Evolutionary conservation across 2,113 vertebrate species (phyloP).

Genomic region (Dipodomys ordii): DNA sequence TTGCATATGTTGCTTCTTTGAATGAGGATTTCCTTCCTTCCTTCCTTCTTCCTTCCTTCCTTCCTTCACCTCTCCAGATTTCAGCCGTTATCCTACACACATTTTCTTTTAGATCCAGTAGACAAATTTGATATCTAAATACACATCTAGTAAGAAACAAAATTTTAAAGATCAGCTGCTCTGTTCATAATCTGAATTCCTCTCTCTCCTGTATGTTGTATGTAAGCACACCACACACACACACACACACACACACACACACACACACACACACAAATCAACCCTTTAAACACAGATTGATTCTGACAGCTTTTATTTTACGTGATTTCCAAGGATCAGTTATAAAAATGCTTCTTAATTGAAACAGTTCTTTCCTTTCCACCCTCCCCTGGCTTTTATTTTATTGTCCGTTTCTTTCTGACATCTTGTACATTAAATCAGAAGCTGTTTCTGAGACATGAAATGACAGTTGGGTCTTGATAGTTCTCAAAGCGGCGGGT

Average conservation of each 20-base stretch:
- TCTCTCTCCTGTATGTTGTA: neutral
- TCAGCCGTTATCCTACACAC: neutral
- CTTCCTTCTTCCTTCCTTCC: neutral
- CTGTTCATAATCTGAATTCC: neutral
- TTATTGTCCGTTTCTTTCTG: conserved; percentile 75
- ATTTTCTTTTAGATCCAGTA: conserved; percentile 4
- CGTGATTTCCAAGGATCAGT: conserved; percentile 67
- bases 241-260: no score
- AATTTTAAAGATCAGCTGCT: neutral
- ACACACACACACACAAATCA: neutral
- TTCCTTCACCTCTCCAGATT: neutral
- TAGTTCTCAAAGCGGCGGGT: conserved; percentile 68
- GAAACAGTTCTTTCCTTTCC: conserved; percentile 46
- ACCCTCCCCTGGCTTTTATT: conserved; percentile 62
- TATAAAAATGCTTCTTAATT: conserved; percentile 67
- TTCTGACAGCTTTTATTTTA: conserved; percentile 72
- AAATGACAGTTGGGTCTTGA: conserved; percentile 74
- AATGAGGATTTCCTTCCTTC: neutral
- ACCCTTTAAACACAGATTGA: conserved; percentile 53
- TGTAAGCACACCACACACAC: neutral
- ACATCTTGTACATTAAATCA: conserved; percentile 69
- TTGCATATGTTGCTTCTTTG: neutral
- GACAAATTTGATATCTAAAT: conserved; percentile 62
- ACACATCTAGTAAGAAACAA: neutral
- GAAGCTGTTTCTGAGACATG: conserved; percentile 73